A percentile compares a stretch with the other conserved stretches of the same genome.
Evolutionary conservation across 2,113 vertebrate species (phyloP).

Genomic region (Orcinus orca): DNA sequence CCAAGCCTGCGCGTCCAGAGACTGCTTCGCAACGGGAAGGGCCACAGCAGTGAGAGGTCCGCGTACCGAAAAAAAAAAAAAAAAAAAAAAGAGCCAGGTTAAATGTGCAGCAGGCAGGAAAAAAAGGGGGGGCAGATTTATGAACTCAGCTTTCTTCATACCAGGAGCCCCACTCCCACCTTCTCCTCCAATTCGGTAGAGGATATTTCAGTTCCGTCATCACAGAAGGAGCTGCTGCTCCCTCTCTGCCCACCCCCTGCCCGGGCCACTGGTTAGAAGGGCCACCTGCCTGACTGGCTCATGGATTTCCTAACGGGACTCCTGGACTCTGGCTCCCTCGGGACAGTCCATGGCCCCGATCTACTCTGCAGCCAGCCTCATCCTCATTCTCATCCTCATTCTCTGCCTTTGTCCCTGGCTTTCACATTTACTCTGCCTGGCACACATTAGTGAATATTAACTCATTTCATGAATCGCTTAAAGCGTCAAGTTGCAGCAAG

Average conservation of each 20-base stretch:
- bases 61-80: too few species aligned
- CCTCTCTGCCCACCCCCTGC: not conserved
- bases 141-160: not conserved
- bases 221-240: not conserved
- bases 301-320: not conserved
- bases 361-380: not conserved
- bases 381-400: too few species aligned
- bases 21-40: too few species aligned
- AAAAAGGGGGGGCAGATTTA: not conserved
- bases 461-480: not conserved
- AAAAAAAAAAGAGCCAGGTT: not conserved
- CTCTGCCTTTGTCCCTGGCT: not conserved
- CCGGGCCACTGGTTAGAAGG: not conserved
- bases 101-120: not conserved
- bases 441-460: not conserved
- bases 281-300: not conserved
- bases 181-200: not conserved
- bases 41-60: too few species aligned
- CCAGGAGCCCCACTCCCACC: rapidly evolving
- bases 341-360: not conserved
- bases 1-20: too few species aligned
- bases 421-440: not conserved
- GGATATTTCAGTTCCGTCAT: not conserved
- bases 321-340: not conserved
- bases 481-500: not conserved